phyloP scores from a whole-genome alignment of 2,888 invertebrate species.

The Ferrisia virgata region DNA sequence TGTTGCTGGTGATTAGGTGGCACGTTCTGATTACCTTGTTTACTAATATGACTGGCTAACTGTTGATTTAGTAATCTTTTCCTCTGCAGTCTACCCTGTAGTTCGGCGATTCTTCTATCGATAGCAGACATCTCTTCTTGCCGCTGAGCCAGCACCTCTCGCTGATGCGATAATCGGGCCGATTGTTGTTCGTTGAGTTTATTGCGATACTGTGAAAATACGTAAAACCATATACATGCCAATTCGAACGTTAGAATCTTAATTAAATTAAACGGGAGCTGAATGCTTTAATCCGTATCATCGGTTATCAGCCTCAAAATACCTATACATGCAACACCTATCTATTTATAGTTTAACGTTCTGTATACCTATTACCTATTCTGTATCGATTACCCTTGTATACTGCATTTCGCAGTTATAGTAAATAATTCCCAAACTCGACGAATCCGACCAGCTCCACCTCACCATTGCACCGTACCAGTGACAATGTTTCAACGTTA shows the following conservation, averaged over 20 bases:
- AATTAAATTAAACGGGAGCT: neutral
- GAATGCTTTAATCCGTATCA: constrained; percentile 20
- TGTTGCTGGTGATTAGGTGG: constrained; percentile 6
- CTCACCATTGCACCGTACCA: too few species aligned
- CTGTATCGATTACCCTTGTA: neutral
- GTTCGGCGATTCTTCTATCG: constrained; percentile 88
- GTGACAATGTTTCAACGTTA: neutral
- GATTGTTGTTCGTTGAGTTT: constrained; percentile 94
- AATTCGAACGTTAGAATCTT: neutral
- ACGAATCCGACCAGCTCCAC: too few species aligned
- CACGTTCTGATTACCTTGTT: constrained; percentile 25
- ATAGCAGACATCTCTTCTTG: constrained; percentile 90
- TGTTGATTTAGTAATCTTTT: constrained; percentile 82
- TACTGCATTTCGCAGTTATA: neutral
- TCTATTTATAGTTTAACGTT: too few species aligned
- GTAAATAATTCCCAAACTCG: neutral
- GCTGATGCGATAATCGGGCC: constrained; percentile 81
- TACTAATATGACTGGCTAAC: constrained; percentile 61
- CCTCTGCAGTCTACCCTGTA: constrained; percentile 85
- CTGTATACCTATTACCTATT: too few species aligned
- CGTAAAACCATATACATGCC: neutral
- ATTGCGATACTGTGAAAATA: constrained; percentile 79
- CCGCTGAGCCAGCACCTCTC: constrained; percentile 80
- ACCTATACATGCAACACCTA: too few species aligned
- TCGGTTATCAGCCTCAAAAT: neutral